Evolutionary conservation across 1,140 invertebrate genomes (phyloP).

Genomic region (Tenebrio molitor): DNA sequence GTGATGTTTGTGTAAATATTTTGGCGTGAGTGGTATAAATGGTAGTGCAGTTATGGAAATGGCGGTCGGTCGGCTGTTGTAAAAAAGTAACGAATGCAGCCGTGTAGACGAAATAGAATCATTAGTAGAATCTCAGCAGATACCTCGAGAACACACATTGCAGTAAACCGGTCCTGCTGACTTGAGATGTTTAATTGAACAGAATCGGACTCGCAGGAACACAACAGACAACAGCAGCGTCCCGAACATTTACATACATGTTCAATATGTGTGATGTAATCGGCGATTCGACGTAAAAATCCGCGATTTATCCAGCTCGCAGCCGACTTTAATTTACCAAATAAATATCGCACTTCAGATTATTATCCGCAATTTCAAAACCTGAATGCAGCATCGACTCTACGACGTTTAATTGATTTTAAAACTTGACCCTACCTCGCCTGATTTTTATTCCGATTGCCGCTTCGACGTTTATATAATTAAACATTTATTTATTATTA

Average conservation of each 20-base stretch:
- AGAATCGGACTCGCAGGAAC: slow-evolving; percentile 31
- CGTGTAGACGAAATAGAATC: slow-evolving; percentile 42
- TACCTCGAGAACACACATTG: slow-evolving; percentile 37
- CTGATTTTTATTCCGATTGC: slow-evolving; percentile 41
- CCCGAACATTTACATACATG: slow-evolving; percentile 41
- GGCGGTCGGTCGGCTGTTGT: slow-evolving; percentile 5
- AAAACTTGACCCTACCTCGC: slow-evolving; percentile 34
- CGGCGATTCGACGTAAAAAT: slow-evolving; percentile 37
- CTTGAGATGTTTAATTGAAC: slow-evolving; percentile 46
- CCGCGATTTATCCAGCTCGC: slow-evolving; percentile 35
- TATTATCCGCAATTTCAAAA: slow-evolving; percentile 44
- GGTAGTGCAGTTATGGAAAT: slow-evolving; percentile 43
- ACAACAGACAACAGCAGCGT: slow-evolving; percentile 24
- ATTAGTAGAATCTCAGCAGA: slow-evolving; percentile 43
- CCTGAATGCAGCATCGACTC: slow-evolving; percentile 26
- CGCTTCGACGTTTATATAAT: slow-evolving; percentile 33
- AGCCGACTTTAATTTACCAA: slow-evolving; percentile 45
- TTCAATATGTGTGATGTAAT: slow-evolving; percentile 42
- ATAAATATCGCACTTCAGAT: slow-evolving; percentile 43
- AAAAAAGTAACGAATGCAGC: slow-evolving; percentile 44
- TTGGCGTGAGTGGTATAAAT: slow-evolving; percentile 35
- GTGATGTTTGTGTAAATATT: slow-evolving; percentile 36
- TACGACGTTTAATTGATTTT: slow-evolving; percentile 38
- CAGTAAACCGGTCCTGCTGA: slow-evolving; percentile 42
- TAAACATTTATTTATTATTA: slow-evolving; percentile 47